Evolutionary conservation across 35 echinoderm and acorn worm genomes (phyloP).

Genomic region (Patiria miniata): DNA sequence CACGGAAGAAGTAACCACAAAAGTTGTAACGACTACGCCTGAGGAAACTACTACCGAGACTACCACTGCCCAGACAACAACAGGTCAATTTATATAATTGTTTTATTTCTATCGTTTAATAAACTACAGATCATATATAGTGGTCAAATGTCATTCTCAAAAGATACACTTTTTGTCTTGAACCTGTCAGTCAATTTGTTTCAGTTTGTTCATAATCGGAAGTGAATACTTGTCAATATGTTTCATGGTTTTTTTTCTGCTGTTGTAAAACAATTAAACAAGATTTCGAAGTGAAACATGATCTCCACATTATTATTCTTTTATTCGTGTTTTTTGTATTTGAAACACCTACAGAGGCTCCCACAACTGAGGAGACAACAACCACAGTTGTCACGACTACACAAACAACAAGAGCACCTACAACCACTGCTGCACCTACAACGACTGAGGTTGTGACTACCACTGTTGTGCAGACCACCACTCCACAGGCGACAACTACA

Average conservation of each 20-base stretch:
- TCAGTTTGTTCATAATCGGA: not conserved
- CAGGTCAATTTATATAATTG: not conserved
- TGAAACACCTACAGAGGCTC: not conserved
- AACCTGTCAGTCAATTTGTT: not conserved
- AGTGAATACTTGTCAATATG: not conserved
- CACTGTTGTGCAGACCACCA: constrained; percentile 6
- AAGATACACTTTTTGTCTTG: not conserved
- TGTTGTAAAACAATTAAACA: not conserved
- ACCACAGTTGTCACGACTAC: not conserved
- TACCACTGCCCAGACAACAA: not conserved
- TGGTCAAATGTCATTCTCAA: not conserved
- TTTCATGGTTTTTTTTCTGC: not conserved
- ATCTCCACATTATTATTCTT: not conserved
- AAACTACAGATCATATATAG: not conserved
- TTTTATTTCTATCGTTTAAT: not conserved
- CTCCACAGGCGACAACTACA: not conserved
- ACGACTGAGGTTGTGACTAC: not conserved
- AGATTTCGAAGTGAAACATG: not conserved
- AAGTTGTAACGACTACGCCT: not conserved
- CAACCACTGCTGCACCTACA: not conserved
- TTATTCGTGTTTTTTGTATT: not conserved
- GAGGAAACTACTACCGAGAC: not conserved
- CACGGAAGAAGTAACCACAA: not conserved
- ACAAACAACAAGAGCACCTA: not conserved
- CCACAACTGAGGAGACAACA: not conserved